phyloP scores from a whole-genome alignment of 2,888 invertebrate genomes.

The Lasioglossum pauxillum region DNA sequence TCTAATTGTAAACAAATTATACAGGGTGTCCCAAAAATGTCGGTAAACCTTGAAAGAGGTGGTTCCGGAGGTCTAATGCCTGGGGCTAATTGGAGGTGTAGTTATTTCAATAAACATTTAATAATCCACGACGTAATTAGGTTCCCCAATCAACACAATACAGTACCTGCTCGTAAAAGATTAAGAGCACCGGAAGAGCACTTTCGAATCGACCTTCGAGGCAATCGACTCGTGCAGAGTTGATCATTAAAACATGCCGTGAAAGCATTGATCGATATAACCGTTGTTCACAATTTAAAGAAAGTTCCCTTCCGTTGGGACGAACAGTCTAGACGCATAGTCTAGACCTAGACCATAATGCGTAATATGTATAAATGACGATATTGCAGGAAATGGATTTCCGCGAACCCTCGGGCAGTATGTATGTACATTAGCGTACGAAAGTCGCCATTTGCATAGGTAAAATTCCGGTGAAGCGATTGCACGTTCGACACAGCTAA shows the following conservation, averaged over 20 bases:
- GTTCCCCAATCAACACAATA: no score
- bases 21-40: no score
- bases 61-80: no score
- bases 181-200: no score
- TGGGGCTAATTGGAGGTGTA: no score
- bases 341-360: neutral
- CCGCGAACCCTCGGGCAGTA: neutral
- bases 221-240: slow-evolving; percentile 12
- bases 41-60: no score
- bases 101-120: no score
- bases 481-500: neutral
- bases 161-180: no score
- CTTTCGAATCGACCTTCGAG: slow-evolving; percentile 22
- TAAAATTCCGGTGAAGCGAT: neutral
- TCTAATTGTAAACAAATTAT: no score
- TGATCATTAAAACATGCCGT: slow-evolving; percentile 41
- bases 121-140: no score
- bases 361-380: neutral
- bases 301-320: neutral
- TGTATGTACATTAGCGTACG: neutral
- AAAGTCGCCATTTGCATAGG: slow-evolving; percentile 2
- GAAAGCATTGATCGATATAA: slow-evolving; percentile 29
- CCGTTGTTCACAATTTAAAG: neutral
- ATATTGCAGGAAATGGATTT: neutral
- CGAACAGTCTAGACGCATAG: neutral